Evolutionary conservation across 1,140 invertebrate species (phyloP), one percentile per base, ranked within the genome.

Genomic region (Drosophila seguyi): DNA sequence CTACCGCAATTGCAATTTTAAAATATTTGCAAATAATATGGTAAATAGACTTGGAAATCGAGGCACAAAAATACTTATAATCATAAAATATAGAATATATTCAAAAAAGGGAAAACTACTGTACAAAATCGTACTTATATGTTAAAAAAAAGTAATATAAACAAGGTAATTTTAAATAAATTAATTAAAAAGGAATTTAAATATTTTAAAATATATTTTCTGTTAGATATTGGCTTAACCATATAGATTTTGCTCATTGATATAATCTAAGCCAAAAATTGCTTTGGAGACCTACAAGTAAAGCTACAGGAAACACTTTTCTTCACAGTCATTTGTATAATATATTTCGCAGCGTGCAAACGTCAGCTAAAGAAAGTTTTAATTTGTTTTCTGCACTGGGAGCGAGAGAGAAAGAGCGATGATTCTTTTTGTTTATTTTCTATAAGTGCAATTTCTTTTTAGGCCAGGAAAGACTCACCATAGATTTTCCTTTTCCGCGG

Each of bases 401-500:
- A 47, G 42, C 50, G 25, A 41, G 22, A 45, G 16, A 41, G 47
- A 47, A 6, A 25, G 39, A n/a, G 25, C 22, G 0, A 8, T 14
- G 16, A 38, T 5, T 20, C 50, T 10, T 56, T 57, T 39, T 58
- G 50, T 31, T 72, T 58, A 25, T 50, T 16, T 34, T 22, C 20
- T 36, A 8, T 55, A 16, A 13, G 14, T 16, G 27, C n/a, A 11
- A 27, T 16, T 31, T 34, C 18, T 22, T 29, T 36, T 56, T 29
- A 3, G 2, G 25, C 25, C 25, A 25, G 20, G 18, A 8, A 0
- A 59, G 20, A 92, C 91, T 92, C 52, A 92, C 91, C 91, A 92
- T 67, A 92, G 72, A 48, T 92, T 92, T 71, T 92, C 91, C 82
- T 91, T 91, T 52, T 92, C 91, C 58, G 77, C 68, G 14, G 78